Evolutionary conservation across 1,140 invertebrate genomes (phyloP), one percentile per base, ranked within the genome.

Genomic region (Drosophila micromelanica): DNA sequence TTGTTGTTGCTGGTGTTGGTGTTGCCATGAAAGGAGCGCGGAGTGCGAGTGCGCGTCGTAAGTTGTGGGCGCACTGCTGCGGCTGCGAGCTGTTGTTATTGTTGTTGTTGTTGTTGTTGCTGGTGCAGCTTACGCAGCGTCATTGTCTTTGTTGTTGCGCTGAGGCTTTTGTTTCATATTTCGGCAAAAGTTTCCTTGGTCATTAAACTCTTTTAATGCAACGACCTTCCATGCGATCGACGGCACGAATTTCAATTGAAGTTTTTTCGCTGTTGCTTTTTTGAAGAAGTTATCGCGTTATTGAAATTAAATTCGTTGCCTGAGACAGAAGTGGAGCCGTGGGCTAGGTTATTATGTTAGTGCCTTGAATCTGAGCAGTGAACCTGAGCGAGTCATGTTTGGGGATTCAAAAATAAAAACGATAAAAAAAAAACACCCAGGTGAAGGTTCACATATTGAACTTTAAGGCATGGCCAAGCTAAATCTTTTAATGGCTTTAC

Each of bases 181-280:
- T 87, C 79, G 82, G 84, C 72, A 89, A 87, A 85, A 81, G 84
- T 89, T 87, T 87, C 82, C 82, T 89, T 87, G 84, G 82, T 87
- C 82, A 87, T 89, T 87, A 87, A 87, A 87, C 84, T 87, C 82
- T 87, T 67, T 87, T 82, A 87, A 87, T 87, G 82, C 82, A 89
- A 87, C 84, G 82, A 87, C 82, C 82, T 87, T 87, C 82, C 84
- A 63, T 76, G 76, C 82, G 82, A 87, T 86, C 82, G 75, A 63
- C 82, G 76, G 38, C 71, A 76, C 76, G 82, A 87, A 86, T 86
- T 81, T 78, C 82, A 82, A 86, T 87, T 89, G 68, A 78, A 75
- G 65, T 71, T 76, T 52, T 71, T 73, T 82, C 57, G 45, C 45
- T 64, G 46, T 27, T 48, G 52, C 40, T 74, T 40, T 48, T 77